Base-by-base conservation (phyloP, 1,140 invertebrate species). In the Drosophila guanche region DNA sequence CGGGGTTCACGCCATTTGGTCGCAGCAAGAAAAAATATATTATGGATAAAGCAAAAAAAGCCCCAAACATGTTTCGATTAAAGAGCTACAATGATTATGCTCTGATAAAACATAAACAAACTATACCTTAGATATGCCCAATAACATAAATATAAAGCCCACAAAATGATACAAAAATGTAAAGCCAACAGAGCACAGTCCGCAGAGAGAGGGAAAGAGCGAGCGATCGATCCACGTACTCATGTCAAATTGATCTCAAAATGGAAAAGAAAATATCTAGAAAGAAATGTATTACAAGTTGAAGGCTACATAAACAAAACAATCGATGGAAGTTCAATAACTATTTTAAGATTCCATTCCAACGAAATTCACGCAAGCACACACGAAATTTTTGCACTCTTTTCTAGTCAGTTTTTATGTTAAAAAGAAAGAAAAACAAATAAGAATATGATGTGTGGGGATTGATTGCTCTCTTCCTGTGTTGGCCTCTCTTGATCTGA, bases 391-490 rank as follows among this genome's bases (percentile, higher is more conserved):
- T 76, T 62, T 62, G 54, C 51, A 76, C 76, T 61, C 33, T 56
- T 81, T 77, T 77, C 73, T 79, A 68, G 71, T 76, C 59, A 68
- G 76, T 53, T 79, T 69, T 62, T 60, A 67, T 83, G 74, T 83
- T 78, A 61, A 74, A 70, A 63, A 43, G 29, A 67, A 50, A 50
- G 48, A 59, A n/a, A 14, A 52, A 59, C 29, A 72, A 59, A 68
- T 51, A 77, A 46, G 50, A 57, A 68, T 79, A 83, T 78, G 79
- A 40, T 67, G 78, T 80, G 73, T 56, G 33, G 5, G 33, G 8
- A 46, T 53, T 22, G 16, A 20, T 56, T 73, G 29, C 45, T 53
- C 45, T 27, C 63, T 41, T 53, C 43, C 12, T 43, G 37, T 45
- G 16, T 20, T 57, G 40, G 8, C 40, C 29, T 37, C 29, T 48